A percentile compares a stretch with the other conserved stretches of the same genome.
Conservation (phyloP, 30 jellyfish, hydroid and myxozoan species). For the Catostylus mosaicus region DNA sequence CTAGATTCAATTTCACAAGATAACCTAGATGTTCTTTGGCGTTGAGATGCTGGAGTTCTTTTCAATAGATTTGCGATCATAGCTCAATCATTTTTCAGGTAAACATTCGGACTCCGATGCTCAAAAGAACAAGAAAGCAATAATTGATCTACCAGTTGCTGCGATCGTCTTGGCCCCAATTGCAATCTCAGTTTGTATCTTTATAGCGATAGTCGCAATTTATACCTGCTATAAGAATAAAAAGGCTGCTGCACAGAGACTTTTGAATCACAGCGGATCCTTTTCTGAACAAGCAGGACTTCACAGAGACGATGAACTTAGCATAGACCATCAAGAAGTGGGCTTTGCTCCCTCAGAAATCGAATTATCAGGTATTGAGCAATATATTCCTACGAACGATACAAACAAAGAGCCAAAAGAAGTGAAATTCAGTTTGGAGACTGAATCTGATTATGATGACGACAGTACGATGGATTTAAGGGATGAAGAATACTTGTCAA, state of each 20-base stretch:
- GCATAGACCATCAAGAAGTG: neutral
- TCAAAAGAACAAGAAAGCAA: neutral
- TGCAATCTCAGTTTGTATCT: constrained; percentile 21
- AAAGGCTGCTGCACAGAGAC: constrained; percentile 16
- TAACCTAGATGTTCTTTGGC: too few species aligned
- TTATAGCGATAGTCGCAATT: constrained; percentile 3
- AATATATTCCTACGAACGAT: neutral
- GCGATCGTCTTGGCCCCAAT: constrained; percentile 54
- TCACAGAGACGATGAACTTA: constrained; percentile 27
- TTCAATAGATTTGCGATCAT: too few species aligned
- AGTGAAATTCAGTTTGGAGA: constrained; percentile 27
- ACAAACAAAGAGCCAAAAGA: neutral
- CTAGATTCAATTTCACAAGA: too few species aligned
- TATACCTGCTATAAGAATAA: constrained; percentile 41
- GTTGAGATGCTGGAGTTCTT: too few species aligned
- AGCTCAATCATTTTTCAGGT: too few species aligned
- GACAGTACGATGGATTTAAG: neutral
- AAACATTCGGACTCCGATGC: neutral
- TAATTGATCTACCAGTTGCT: constrained; percentile 34
- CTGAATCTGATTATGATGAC: constrained; percentile 20
- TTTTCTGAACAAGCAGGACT: constrained; percentile 24
- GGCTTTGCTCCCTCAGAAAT: neutral
- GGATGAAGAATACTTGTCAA: constrained; percentile 12
- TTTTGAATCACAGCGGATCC: constrained; percentile 3
- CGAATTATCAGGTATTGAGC: neutral